These are phyloP conservation scores for Puffinus mauretanicus DNA, from an alignment of 2,113 vertebrate species.

Conservation along the genomic window DNA sequence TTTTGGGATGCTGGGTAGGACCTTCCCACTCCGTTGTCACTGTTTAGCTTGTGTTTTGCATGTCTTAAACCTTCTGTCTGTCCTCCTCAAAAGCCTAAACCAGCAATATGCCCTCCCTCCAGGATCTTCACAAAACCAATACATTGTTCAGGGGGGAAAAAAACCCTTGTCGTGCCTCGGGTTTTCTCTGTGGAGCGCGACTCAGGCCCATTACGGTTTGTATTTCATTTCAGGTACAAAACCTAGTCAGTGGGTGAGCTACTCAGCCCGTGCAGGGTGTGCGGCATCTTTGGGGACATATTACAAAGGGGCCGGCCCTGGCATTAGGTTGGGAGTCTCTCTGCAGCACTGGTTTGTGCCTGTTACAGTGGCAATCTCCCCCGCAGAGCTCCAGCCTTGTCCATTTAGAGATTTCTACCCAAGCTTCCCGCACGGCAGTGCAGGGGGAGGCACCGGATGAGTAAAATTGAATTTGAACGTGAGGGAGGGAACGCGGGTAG, in stretches of 20 bases:
- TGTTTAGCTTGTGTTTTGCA: background rate
- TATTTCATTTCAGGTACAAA: background rate
- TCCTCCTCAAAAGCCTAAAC: background rate
- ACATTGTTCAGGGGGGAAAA: background rate
- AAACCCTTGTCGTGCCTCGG: background rate
- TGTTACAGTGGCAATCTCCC: background rate
- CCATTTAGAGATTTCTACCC: background rate
- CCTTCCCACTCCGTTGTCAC: background rate
- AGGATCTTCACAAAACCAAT: background rate
- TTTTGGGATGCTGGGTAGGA: background rate
- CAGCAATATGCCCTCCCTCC: background rate
- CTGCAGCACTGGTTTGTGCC: background rate
- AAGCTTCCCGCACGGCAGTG: background rate
- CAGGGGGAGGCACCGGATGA: background rate
- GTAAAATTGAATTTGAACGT: background rate
- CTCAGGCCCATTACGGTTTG: background rate
- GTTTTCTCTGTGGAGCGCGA: rapidly evolving
- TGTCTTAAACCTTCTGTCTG: background rate
- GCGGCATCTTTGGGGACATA: too few species aligned
- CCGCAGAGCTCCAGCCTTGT: background rate
- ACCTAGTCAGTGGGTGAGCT: rapidly evolving
- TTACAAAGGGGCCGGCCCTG: background rate
- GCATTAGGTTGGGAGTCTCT: background rate
- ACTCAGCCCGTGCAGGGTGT: background rate
- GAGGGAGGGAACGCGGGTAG: background rate